Conservation (phyloP, 2,797 vertebrate species). For the Cetoscarus ocellatus region DNA sequence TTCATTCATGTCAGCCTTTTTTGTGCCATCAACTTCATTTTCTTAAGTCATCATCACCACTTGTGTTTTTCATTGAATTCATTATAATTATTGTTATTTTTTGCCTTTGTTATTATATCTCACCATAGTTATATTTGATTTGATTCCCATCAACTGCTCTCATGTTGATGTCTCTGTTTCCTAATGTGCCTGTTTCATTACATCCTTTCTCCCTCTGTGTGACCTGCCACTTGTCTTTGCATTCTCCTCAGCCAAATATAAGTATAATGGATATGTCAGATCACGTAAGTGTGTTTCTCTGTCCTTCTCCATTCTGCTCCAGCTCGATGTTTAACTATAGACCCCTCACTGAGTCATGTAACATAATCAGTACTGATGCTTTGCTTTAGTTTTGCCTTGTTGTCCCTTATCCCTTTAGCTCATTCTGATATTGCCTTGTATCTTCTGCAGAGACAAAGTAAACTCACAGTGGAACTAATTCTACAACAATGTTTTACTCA, state of each 20-base stretch:
- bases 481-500: constrained; percentile 42
- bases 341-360: constrained; percentile 62
- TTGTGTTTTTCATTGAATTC: constrained; percentile 7
- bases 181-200: constrained; percentile 79
- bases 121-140: constrained; percentile 50
- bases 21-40: constrained; percentile 26
- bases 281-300: constrained; percentile 88
- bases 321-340: constrained; percentile 74
- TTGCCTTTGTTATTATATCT: constrained; percentile 28
- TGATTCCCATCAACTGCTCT: constrained; percentile 59
- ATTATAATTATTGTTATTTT: constrained; percentile 41
- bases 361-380: constrained; percentile 56
- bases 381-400: constrained; percentile 66
- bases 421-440: constrained; percentile 67
- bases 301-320: constrained; percentile 75
- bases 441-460: constrained; percentile 45
- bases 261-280: constrained; percentile 91
- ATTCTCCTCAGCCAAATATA: constrained; percentile 90
- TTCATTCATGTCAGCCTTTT: constrained; percentile 39
- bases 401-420: constrained; percentile 59
- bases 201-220: constrained; percentile 80
- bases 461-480: constrained; percentile 35
- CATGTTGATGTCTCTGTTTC: constrained; percentile 70
- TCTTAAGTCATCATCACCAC: constrained; percentile 16
- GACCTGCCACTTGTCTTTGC: constrained; percentile 88